Evolutionary conservation across 1,140 invertebrate genomes (phyloP).

Genomic region (Theocolax elegans): DNA sequence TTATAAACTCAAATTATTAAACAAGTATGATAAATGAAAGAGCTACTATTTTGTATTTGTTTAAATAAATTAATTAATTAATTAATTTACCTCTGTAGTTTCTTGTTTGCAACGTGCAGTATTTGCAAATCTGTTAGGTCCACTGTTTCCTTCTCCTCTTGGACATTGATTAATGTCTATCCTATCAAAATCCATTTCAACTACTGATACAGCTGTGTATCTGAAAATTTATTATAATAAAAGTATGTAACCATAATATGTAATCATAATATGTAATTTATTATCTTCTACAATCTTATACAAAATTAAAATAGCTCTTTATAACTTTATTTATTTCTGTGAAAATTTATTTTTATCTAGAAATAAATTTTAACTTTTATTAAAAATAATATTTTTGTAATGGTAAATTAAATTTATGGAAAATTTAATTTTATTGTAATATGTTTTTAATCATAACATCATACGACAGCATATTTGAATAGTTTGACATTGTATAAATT

Average conservation of each 20-base stretch:
- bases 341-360: no score
- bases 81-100: slow-evolving; percentile 85
- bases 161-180: slow-evolving; percentile 99
- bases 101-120: slow-evolving; percentile 92
- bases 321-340: no score
- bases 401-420: background rate
- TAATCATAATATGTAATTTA: no score
- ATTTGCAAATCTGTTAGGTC: slow-evolving; percentile 89
- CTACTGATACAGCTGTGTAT: slow-evolving; percentile 90
- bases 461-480: no score
- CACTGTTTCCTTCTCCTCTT: slow-evolving; percentile 84
- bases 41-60: slow-evolving; percentile 17
- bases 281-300: no score
- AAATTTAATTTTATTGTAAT: no score
- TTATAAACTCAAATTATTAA: background rate
- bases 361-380: no score
- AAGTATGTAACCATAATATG: no score
- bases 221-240: slow-evolving; percentile 68
- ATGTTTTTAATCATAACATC: no score
- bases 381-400: slow-evolving; percentile 10
- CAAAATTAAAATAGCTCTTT: no score
- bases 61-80: slow-evolving; percentile 31
- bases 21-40: no score
- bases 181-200: slow-evolving; percentile 97
- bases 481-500: no score